Conservation (phyloP, 2,113 vertebrate species). For the Oreochromis tanganicae region DNA sequence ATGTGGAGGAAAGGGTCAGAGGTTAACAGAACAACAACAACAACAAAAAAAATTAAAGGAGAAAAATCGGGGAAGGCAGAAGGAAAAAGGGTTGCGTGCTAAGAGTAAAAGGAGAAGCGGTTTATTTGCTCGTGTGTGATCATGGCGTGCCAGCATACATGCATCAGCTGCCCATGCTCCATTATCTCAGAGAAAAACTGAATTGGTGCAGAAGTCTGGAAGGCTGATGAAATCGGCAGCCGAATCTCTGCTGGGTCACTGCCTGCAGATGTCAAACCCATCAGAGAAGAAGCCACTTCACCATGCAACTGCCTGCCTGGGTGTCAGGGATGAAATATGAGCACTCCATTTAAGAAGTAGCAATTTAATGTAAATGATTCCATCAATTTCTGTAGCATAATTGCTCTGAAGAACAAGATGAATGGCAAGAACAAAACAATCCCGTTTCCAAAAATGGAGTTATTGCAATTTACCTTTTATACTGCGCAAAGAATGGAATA, state of each 20-base stretch:
- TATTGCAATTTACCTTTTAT: neutral
- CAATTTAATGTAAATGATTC: neutral
- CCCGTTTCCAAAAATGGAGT: accelerated
- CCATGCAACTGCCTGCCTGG: neutral
- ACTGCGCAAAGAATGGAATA: neutral
- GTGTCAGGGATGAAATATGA: neutral
- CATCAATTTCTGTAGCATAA: neutral
- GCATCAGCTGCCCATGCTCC: neutral
- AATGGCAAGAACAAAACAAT: neutral
- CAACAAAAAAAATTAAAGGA: neutral
- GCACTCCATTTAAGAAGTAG: neutral
- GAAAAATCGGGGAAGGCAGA: neutral
- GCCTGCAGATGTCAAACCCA: neutral
- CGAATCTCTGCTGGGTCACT: neutral
- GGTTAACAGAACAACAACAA: neutral
- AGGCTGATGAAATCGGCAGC: neutral
- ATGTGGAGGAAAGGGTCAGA: neutral
- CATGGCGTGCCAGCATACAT: neutral
- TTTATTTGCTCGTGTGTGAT: neutral
- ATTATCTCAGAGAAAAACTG: neutral
- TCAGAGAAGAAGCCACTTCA: neutral
- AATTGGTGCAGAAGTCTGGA: neutral
- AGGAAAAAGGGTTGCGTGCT: neutral
- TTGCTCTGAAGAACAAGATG: neutral
- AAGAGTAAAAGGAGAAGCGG: neutral